Evolutionary conservation across 92 coral and sea anemone species (phyloP), one percentile per base, ranked within the genome.

Genomic region (Phymanthus crucifer): DNA sequence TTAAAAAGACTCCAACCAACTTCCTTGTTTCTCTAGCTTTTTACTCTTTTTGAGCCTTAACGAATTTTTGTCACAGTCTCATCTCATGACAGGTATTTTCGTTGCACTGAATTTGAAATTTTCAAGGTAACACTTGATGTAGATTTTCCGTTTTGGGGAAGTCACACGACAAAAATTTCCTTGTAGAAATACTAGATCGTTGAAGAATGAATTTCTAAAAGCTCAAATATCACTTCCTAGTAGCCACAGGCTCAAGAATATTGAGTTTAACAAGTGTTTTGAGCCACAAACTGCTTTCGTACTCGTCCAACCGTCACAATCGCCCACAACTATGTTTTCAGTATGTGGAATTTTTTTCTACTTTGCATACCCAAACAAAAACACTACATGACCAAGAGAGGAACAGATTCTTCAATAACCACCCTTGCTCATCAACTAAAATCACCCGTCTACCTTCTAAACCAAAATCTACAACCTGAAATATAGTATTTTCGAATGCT

Each of bases 111-210:
- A 61, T 61, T 61, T 61, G 35, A 61, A 61, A 27, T n/a, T 61
- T 61, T 61, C 13, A n/a, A 6, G 68, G 81, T 64, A 77, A 77
- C 81, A 64, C 73, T 36, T n/a, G 56, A 65, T 61, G 37, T 40
- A 24, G 29, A 61, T 61, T 61, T 70, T n/a, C 46, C 17, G 29
- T 24, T 57, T 70, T 61, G 81, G 78, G 87, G 84, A 81, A 80
- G 92, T 89, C 84, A 89, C 92, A 89, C 92, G 86, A 89, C 81
- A 66, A 65, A 70, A 32, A n/a, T 21, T 18, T 45, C 73, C 58
- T 66, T 64, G 26, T 31, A 52, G 67, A 46, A 54, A 71, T 29
- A 26, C 58, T 68, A 21, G 36, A 40, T 77, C 38, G 32, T 50
- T 47, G 5, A 21, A 65, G 38, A 17, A 38, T 6, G 27, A 77